Evolutionary conservation across 2,888 invertebrate species (phyloP).

Genomic region (Eudasyphora cyanicolor): DNA sequence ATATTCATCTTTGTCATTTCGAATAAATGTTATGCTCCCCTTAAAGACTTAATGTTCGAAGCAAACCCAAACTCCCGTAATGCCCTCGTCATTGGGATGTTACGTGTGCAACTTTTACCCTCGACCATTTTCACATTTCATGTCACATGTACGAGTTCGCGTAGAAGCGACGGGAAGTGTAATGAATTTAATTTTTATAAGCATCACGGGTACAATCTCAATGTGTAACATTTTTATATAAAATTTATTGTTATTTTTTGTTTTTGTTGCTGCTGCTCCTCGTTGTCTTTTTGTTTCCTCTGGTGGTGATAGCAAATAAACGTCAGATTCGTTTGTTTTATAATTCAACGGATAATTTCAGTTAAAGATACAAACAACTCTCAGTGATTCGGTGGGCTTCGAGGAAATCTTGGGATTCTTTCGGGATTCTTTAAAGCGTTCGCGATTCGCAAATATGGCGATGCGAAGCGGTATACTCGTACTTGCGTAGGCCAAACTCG

Average conservation of each 20-base stretch:
- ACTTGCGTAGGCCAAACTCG: too few species aligned
- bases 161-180: constrained; percentile 3
- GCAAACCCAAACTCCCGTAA: background rate
- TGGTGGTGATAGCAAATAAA: constrained; percentile 6
- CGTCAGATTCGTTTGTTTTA: constrained; percentile 9
- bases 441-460: background rate
- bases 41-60: too few species aligned
- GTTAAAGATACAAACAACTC: background rate
- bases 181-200: constrained; percentile 64
- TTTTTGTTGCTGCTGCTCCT: constrained; percentile 7
- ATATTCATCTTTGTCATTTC: too few species aligned
- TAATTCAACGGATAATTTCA: constrained; percentile 7
- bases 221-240: constrained; percentile 40
- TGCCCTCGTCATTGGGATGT: background rate
- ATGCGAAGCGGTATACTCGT: background rate
- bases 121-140: background rate
- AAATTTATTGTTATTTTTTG: constrained; percentile 55
- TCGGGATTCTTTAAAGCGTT: constrained; percentile 14
- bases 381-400: background rate
- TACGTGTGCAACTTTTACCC: constrained; percentile 6
- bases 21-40: too few species aligned
- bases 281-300: background rate
- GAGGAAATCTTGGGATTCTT: background rate
- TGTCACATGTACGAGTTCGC: constrained; percentile 33
- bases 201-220: constrained; percentile 54